A percentile compares a stretch with the other conserved stretches of the same genome.
These are phyloP conservation scores for Falcunculus frontatus DNA, from an alignment of 2,113 vertebrate species.

Conservation along the genomic window DNA sequence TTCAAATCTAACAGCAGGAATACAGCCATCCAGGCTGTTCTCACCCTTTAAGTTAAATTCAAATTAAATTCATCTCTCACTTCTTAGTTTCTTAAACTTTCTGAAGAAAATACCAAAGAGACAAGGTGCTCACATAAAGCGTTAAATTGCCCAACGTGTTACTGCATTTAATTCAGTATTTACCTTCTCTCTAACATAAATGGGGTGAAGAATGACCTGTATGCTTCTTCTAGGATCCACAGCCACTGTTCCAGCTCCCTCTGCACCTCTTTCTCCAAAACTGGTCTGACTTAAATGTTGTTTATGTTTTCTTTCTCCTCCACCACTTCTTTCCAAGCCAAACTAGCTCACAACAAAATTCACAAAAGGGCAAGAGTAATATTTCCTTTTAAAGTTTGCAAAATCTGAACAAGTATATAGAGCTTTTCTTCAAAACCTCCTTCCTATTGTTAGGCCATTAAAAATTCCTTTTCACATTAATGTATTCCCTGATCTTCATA, in stretches of 20 bases:
- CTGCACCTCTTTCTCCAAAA: not conserved
- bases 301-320: not conserved
- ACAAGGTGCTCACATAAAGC: not conserved
- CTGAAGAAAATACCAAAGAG: not conserved
- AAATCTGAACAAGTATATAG: not conserved
- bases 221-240: not conserved
- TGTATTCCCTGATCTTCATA: not conserved
- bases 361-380: not conserved
- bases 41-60: not conserved
- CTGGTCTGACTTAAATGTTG: not conserved
- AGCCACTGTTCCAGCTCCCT: not conserved
- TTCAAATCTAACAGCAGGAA: not conserved
- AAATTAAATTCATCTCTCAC: not conserved
- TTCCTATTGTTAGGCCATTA: not conserved
- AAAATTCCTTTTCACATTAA: not conserved
- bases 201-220: fast-evolving
- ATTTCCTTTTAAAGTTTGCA: not conserved
- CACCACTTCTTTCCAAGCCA: not conserved
- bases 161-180: not conserved
- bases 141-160: not conserved
- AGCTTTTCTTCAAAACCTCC: not conserved
- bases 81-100: not conserved
- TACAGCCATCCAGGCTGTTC: not conserved
- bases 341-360: not conserved
- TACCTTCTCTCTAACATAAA: not conserved